Base-by-base conservation (phyloP, 2,113 vertebrate genomes). In the Tetrax tetrax region DNA sequence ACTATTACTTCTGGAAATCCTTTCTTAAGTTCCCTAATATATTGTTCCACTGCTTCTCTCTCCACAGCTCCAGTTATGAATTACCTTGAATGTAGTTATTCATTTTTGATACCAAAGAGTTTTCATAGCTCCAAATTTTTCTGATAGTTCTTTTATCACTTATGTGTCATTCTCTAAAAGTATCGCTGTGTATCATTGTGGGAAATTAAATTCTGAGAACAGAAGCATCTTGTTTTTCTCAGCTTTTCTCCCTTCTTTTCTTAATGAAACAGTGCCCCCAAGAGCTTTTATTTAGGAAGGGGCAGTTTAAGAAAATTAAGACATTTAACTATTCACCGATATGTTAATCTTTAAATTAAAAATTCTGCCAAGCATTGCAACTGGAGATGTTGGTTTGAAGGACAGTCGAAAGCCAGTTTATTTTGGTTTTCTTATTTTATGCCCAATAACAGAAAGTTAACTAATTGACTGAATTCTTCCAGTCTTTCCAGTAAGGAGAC, bases 211-310 rank as follows among this genome's bases (percentile, higher is more conserved):
- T 79, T 91, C 75, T 88, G 60, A 56, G 14, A 93, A 45, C 24
- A 70, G 60, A 95, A 87, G 12, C 31, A 41, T 38, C 48, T 89
- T 50, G 13, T 38, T 77, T 53, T 83, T 61, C 38, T 47, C 28
- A 53, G 17, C 7, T 69, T 69, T 92, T 86, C 7, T 12, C 18
- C 17, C 5, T 43, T 87, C 25, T 86, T 93, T 93, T 85, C 5
- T 1, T 70, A 87, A 95, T 71, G 83, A 97, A 98, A 97, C 64
- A 96, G 97, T 98, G 97, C 93, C 97, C 96, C n/a, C 97, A 93
- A 86, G 97, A 97, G 97, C 57, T 92, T 28, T 68, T 80, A 43
- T 50, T 47, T 54, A 59, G 45, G 91, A 83, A 47, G 61, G 83
- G 75, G 82, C 41, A 77, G 50, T 91, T 91, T 47, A 91, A 90